phyloP scores from a whole-genome alignment of 2,797 vertebrate species.

The Oreortyx pictus region DNA sequence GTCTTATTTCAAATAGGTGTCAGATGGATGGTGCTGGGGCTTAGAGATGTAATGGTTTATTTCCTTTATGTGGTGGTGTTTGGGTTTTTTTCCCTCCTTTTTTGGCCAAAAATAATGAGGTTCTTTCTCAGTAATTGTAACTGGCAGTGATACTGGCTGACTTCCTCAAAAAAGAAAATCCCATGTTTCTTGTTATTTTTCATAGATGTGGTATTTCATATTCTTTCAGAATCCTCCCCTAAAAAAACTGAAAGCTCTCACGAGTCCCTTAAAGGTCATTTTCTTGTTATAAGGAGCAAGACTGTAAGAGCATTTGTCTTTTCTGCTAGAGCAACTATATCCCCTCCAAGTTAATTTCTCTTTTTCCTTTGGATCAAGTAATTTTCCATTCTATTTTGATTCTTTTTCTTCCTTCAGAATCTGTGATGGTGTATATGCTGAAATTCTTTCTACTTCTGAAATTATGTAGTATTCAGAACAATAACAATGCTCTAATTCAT shows the following conservation, averaged over 20 bases:
- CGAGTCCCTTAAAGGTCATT: neutral
- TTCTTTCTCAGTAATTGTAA: neutral
- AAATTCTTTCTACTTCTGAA: neutral
- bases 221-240: neutral
- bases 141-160: neutral
- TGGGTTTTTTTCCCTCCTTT: neutral
- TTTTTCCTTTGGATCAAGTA: neutral
- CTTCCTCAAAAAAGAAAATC: neutral
- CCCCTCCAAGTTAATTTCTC: neutral
- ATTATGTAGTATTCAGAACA: neutral
- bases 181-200: neutral
- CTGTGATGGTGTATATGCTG: neutral
- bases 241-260: neutral
- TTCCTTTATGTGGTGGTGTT: neutral
- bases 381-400: neutral
- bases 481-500: neutral
- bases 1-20: neutral
- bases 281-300: neutral
- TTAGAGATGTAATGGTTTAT: neutral
- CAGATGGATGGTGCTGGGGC: neutral
- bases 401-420: neutral
- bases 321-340: neutral
- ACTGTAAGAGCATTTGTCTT: neutral
- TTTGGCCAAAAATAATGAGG: neutral
- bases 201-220: neutral